phyloP scores from a whole-genome alignment of 2,113 vertebrate genomes.

The Erpornis zantholeuca region DNA sequence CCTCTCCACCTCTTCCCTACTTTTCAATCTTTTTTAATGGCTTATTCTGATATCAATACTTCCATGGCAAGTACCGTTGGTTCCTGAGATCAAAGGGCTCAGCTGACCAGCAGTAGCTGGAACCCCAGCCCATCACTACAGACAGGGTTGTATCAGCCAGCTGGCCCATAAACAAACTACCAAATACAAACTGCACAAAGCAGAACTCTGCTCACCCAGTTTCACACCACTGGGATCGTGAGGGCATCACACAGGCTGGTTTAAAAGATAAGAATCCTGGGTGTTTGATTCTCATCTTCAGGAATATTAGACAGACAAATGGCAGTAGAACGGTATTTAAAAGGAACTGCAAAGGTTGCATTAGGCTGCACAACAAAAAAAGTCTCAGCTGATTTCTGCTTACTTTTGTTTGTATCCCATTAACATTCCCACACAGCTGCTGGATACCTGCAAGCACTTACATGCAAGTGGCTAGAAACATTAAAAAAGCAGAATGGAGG shows the following conservation, averaged over 20 bases:
- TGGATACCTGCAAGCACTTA: background rate
- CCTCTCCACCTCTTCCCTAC: background rate
- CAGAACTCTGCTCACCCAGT: background rate
- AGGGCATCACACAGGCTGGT: background rate
- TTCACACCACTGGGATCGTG: background rate
- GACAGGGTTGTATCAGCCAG: fast-evolving
- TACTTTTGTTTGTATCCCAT: background rate
- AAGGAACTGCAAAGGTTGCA: background rate
- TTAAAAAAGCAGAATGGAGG: background rate
- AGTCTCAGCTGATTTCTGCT: background rate
- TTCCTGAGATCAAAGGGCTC: background rate
- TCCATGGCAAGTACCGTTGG: background rate
- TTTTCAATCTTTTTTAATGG: background rate
- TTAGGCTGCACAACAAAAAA: background rate
- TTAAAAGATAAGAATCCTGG: background rate
- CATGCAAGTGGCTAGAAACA: background rate
- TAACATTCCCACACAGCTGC: background rate
- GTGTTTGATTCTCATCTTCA: background rate
- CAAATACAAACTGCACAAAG: fast-evolving
- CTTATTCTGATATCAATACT: background rate
- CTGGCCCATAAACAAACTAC: background rate
- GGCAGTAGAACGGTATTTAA: background rate
- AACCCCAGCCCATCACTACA: background rate
- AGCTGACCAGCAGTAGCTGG: background rate
- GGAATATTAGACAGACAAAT: background rate